These are phyloP conservation scores for Proterorhinus semilunaris DNA, from an alignment of 2,113 vertebrate species.

Conservation along the genomic window DNA sequence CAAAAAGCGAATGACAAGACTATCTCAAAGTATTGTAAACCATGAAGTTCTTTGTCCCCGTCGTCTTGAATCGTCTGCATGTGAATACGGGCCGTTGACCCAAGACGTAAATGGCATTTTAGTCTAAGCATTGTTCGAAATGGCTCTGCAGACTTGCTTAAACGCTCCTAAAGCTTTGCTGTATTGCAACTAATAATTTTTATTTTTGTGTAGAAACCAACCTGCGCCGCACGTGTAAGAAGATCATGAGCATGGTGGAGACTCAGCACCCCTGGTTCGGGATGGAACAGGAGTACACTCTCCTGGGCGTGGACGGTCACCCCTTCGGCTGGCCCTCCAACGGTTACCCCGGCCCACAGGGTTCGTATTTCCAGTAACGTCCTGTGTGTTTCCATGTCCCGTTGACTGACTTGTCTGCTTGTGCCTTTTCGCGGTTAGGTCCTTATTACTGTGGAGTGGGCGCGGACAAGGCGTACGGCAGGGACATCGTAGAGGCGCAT, in stretches of 20 bases:
- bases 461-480: conserved; percentile 91
- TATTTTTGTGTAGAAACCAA: conserved; percentile 82
- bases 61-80: too few relatives aligned
- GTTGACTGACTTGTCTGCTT: neutral
- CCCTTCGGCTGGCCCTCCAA: conserved; percentile 97
- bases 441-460: conserved; percentile 96
- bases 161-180: too few relatives aligned
- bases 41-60: too few relatives aligned
- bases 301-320: conserved; percentile 88
- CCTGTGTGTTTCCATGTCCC: neutral
- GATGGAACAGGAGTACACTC: conserved; percentile 96
- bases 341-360: conserved; percentile 95
- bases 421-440: conserved; percentile 68
- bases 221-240: conserved; percentile 81
- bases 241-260: conserved; percentile 89
- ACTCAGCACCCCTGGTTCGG: conserved; percentile 90
- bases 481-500: conserved; percentile 92
- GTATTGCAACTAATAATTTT: too few relatives aligned
- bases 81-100: too few relatives aligned
- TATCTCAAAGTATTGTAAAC: too few relatives aligned
- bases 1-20: too few relatives aligned
- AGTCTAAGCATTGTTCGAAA: too few relatives aligned
- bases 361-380: too few relatives aligned
- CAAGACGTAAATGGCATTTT: too few relatives aligned
- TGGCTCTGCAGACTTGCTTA: too few relatives aligned